Percentiles rank a stretch among this genome's conserved stretches.
These are phyloP conservation scores for Anarhynchus alexandrinus DNA, from an alignment of 2,113 vertebrate genomes.

Conservation along the genomic window DNA sequence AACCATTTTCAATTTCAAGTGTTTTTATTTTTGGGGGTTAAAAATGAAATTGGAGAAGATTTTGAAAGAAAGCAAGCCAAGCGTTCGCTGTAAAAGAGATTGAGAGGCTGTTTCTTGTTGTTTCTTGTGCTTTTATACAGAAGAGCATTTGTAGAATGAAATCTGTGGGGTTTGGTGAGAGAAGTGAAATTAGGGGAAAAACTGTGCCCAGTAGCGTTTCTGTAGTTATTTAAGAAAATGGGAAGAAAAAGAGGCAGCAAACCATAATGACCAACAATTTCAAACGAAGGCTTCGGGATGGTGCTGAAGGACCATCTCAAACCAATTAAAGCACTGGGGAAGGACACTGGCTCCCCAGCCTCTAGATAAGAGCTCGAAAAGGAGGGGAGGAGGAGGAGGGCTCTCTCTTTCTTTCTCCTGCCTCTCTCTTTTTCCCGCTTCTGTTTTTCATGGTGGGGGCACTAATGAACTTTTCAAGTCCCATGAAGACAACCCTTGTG, in stretches of 20 bases:
- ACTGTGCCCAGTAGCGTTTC: not conserved
- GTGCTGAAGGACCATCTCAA: not conserved
- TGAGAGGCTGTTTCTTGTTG: not conserved
- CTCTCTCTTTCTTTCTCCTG: not conserved
- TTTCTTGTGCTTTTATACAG: not conserved
- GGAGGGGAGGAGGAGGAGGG: not conserved
- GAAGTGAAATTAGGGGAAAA: not conserved
- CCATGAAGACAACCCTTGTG: conserved; percentile 54
- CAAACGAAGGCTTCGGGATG: not conserved
- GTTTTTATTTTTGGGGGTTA: not conserved
- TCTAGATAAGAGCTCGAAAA: not conserved
- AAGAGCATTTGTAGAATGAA: not conserved
- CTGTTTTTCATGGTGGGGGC: conserved; percentile 16
- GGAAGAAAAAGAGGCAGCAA: not conserved
- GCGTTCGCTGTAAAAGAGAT: not conserved
- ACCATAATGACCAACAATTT: not conserved
- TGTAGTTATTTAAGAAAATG: not conserved
- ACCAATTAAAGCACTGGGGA: not conserved
- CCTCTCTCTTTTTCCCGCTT: not conserved
- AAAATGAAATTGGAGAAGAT: not conserved
- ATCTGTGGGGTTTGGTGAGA: not conserved
- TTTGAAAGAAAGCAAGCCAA: not conserved
- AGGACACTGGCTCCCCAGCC: not conserved
- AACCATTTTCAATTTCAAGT: not conserved
- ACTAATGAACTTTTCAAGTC: conserved; percentile 63